phyloP scores from a whole-genome alignment of 1,140 invertebrate genomes.

The Panonychus citri region DNA sequence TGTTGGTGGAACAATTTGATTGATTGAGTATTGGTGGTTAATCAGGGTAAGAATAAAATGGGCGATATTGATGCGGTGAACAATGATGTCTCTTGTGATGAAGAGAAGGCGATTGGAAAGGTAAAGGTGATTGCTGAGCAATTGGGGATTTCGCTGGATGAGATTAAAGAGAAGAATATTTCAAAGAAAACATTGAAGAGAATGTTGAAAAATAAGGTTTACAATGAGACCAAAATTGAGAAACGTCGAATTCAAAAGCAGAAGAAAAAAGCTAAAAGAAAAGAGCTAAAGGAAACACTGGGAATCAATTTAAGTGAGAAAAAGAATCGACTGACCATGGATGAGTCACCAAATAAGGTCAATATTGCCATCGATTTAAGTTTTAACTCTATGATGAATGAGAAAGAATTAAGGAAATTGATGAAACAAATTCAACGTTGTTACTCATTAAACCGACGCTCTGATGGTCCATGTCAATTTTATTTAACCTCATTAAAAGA shows the following conservation, averaged over 20 bases:
- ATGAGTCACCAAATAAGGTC: slow-evolving; percentile 7
- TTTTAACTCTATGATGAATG: slow-evolving; percentile 9
- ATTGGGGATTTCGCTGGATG: not conserved
- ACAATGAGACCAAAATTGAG: not conserved
- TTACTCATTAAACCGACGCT: slow-evolving; percentile 69
- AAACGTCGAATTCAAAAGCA: not conserved
- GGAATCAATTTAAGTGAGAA: not conserved
- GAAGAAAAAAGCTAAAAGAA: not conserved
- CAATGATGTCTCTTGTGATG: too few species aligned
- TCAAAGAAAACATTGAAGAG: not conserved
- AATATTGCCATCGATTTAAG: slow-evolving; percentile 9
- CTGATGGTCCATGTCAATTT: slow-evolving; percentile 51
- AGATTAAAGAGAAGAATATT: not conserved
- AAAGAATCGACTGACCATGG: not conserved
- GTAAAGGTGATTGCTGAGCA: not conserved
- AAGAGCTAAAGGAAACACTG: not conserved
- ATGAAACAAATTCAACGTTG: slow-evolving; percentile 77
- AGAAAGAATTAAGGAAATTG: slow-evolving; percentile 52
- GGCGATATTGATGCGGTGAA: too few species aligned
- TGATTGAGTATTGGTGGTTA: too few species aligned
- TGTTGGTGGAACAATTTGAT: too few species aligned
- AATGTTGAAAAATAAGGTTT: not conserved
- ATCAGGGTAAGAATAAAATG: too few species aligned
- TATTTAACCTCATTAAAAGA: slow-evolving; percentile 58
- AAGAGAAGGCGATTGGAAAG: not conserved